Conservation (phyloP, 2,113 vertebrate species). For the Dolichotis patagonum region DNA sequence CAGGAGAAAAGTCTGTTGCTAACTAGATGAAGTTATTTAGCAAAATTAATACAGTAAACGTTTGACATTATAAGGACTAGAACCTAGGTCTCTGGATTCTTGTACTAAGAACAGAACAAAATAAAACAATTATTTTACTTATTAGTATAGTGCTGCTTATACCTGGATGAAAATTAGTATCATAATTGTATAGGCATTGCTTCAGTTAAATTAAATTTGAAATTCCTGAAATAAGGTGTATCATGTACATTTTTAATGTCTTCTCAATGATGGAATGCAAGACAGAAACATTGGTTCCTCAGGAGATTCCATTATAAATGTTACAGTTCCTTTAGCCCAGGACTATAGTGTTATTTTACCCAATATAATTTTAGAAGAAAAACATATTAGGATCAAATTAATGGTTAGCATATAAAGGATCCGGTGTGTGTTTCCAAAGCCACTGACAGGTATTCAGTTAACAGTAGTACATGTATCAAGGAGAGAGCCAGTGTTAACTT, state of each 20-base stretch:
- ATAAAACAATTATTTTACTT: not conserved
- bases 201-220: not conserved
- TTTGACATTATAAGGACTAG: not conserved
- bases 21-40: not conserved
- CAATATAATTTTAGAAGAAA: not conserved
- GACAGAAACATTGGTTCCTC: not conserved
- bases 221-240: not conserved
- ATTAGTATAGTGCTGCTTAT: not conserved
- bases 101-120: not conserved
- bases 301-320: not conserved
- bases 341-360: not conserved
- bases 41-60: not conserved
- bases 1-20: not conserved
- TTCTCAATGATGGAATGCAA: not conserved
- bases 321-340: not conserved
- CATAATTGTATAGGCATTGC: not conserved
- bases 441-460: constrained; percentile 32
- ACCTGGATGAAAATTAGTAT: not conserved
- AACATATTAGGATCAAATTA: not conserved
- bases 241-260: not conserved
- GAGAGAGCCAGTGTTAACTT: constrained; percentile 44
- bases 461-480: constrained; percentile 18
- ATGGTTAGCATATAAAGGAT: constrained; percentile 49
- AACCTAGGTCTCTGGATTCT: not conserved
- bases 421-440: not conserved